Conservation (phyloP, 23 tunicate species). For the Oikopleura dioica region DNA sequence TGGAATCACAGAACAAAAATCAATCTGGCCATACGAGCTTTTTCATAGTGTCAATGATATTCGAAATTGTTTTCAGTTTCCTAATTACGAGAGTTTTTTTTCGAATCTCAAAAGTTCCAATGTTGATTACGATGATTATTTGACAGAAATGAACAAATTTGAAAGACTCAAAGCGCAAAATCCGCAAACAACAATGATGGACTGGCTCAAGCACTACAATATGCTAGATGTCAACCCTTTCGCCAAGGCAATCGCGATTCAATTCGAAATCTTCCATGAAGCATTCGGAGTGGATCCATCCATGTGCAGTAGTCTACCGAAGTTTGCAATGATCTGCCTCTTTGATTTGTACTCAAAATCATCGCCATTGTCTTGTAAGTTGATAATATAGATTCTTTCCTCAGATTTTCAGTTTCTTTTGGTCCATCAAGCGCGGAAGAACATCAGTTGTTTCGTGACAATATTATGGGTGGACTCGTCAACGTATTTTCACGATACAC, state of each 20-base stretch:
- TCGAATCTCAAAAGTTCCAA: not conserved
- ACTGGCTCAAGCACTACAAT: not conserved
- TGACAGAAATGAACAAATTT: not conserved
- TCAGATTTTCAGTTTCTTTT: no score
- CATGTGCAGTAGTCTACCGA: not conserved
- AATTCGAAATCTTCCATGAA: not conserved
- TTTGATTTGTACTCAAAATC: not conserved
- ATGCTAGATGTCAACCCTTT: not conserved
- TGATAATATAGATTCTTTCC: no score
- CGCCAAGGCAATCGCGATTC: not conserved
- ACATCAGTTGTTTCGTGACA: no score
- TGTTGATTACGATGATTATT: not conserved
- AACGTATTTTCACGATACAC: no score
- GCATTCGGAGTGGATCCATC: not conserved
- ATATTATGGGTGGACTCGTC: no score
- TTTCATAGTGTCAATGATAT: not conserved
- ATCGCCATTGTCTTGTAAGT: not conserved
- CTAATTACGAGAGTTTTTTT: not conserved
- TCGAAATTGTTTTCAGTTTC: not conserved
- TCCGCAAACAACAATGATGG: no score
- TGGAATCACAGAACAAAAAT: not conserved
- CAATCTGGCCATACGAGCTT: not conserved
- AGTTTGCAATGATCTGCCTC: not conserved
- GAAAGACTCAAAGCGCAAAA: no score
- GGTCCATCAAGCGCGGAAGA: no score